A percentile compares a stretch with the other conserved stretches of the same genome.
phyloP scores from a whole-genome alignment of 2,888 invertebrate species.

The Yponomeuta plumbellus region DNA sequence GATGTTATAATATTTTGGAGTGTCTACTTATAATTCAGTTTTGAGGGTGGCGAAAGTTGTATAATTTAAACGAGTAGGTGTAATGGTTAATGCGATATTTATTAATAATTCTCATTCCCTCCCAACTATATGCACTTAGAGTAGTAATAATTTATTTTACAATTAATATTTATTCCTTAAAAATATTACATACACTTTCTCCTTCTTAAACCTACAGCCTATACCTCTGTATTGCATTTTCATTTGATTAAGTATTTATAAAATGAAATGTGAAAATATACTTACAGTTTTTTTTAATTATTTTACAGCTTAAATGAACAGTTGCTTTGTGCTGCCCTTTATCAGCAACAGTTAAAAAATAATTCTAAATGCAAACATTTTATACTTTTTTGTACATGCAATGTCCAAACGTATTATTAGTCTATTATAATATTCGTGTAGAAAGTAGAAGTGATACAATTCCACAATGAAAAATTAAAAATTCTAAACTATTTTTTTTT shows the following conservation, averaged over 20 bases:
- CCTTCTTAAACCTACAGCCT: conserved; percentile 40
- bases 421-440: not conserved
- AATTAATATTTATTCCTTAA: conserved; percentile 49
- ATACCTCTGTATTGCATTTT: conserved; percentile 64
- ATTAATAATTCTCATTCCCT: conserved; percentile 71
- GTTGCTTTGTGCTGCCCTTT: conserved; percentile 12
- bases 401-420: not conserved
- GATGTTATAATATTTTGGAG: not conserved
- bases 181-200: conserved; percentile 44
- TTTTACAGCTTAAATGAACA: conserved; percentile 9
- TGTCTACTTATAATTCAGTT: conserved; percentile 18
- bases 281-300: conserved; percentile 8
- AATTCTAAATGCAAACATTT: not conserved
- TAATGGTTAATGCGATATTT: conserved; percentile 74
- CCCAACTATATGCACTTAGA: conserved; percentile 70
- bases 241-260: conserved; percentile 25
- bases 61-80: conserved; percentile 29
- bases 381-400: conserved; percentile 11
- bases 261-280: conserved; percentile 51
- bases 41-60: conserved; percentile 26
- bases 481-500: conserved; percentile 22
- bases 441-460: conserved; percentile 13
- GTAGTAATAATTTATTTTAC: conserved; percentile 73
- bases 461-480: conserved; percentile 7
- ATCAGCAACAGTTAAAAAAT: conserved; percentile 19